Evolutionary conservation across 2,797 vertebrate species (phyloP), one percentile per base, ranked within the genome.

Genomic region (Acrocephalus scirpaceus): DNA sequence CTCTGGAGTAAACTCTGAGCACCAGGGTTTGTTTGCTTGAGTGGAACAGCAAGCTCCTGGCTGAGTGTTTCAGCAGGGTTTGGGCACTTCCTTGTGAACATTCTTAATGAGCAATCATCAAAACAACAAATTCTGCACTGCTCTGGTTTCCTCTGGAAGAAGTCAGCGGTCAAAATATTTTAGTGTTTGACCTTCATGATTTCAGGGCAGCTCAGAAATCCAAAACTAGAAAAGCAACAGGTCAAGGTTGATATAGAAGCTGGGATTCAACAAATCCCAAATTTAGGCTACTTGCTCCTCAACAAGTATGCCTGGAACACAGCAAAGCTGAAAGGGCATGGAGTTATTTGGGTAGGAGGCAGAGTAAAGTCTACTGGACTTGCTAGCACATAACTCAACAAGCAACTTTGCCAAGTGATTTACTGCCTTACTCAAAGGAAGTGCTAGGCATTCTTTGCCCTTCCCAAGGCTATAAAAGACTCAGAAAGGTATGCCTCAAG

Each of bases 371-470:
- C 71, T 50, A 80, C 67, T 86, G 50, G 70, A 87, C 57, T 90
- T 81, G 56, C 44, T 91, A 66, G 66, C 30, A 61, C 60, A 70
- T 74, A 7, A 47, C 32, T 78, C 84, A 53, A 62, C 11, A 80
- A 77, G 54, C 44, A 58, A n/a, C 23, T 69, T 25, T 58, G 54
- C 51, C 64, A 78, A 91, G 44, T 72, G 44, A 79, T 95, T 76
- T 51, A 74, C 62, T 62, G 56, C 36, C 51, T 61, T 50, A 36
- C 26, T 77, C 48, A 85, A 71, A 90, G 87, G 90, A 96, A 94
- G 65, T 54, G 65, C 83, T 90, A 90, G 69, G 58, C 58, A 95
- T 96, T 96, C 58, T 76, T 92, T 79, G 62, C 38, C 70, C 25
- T 70, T 86, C 81, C 79, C 88, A 72, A 83, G 71, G 45, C 58